Base-by-base conservation (phyloP, 2,888 invertebrate genomes). In the Spodoptera exigua region DNA sequence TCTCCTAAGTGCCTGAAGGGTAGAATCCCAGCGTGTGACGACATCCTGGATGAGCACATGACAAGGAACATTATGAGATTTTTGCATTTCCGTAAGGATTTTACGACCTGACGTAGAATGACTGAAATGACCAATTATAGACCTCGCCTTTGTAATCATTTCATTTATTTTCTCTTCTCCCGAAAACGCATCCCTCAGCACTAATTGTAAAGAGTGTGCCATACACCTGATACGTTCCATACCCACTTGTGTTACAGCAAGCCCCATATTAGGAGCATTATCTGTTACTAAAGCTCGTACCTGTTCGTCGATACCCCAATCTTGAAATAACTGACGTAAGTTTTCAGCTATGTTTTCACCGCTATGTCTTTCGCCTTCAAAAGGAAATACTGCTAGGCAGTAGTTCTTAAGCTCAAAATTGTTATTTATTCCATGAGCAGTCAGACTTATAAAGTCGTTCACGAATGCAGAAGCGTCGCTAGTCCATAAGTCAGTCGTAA, bases 261-360 rank as follows among this genome's bases (percentile, higher is more conserved):
- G 27, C 2, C 39, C 68, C 69, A 73, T 76, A 64, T 71, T 76
- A 56, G 61, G 65, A 59, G 73, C 73, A 58, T 76, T 73, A 58
- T 76, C 71, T 54, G 75, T 76, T 11, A 73, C 75, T 64, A 75
- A 61, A 56, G n/a, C n/a, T n/a, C n/a, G n/a, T n/a, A n/a, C n/a
- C n/a, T n/a, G n/a, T n/a, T n/a, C n/a, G n/a, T n/a, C n/a, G n/a
- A n/a, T n/a, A n/a, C n/a, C n/a, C n/a, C n/a, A n/a, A n/a, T n/a
- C n/a, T n/a, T 68, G 70, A 58, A 61, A 63, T 60, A 75, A 53
- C 43, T 57, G 52, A 60, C 47, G 60, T 66, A 68, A 56, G 51
- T 64, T 69, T 56, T 61, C 12, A 46, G 51, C 51, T 41, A 64
- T 69, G 53, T 73, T 69, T 64, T 62, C 61, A 54, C 58, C 70